Base-by-base conservation (phyloP, 2,113 vertebrate genomes). In the Illadopsis cleaveri region DNA sequence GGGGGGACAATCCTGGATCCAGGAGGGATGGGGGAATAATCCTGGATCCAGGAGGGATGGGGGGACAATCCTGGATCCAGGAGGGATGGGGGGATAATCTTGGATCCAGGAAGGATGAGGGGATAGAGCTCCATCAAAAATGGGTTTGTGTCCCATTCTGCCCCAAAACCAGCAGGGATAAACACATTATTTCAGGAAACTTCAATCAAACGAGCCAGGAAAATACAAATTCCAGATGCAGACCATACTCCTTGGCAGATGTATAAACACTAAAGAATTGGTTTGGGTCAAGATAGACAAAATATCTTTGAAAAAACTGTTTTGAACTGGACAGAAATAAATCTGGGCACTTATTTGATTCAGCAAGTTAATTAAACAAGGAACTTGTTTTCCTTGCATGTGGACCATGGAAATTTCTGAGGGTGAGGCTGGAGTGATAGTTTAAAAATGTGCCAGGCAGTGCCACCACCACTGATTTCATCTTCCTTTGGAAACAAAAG, bases 241-340 rank as follows among this genome's bases (percentile, higher is more conserved):
- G 16, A 50, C 3, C 0, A 1, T 6, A 15, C 22, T 4, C 23
- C 64, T 76, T 24, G 11, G 57, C 23, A 47, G 38, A 27, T 2
- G 4, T 3, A 35, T 3, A 54, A 92, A 53, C 64, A 62, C 35
- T 15, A 20, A 82, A 37, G 23, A 45, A 54, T 12, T 79, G 48
- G 1, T 92, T 81, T 23, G 47, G 25, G 6, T 15, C 5, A 21
- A 53, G 24, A 37, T 0, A 40, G 35, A 54, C 10, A 62, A 91
- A 89, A 56, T 35, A 31, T 9, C 65, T 60, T 76, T 35, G 44
- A 50, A 82, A 61, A 94, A 64, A 8, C 6, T 7, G 24, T 72
- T 57, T 79, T 35, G 20, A 72, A 23, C 0, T 1, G 25, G 35
- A 18, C 0, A 38, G 47, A 54, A 91, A 73, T 30, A 66, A 77